Percentiles rank a stretch among this genome's conserved stretches.
phyloP scores from a whole-genome alignment of 2,113 vertebrate genomes.

The Macrotis lagotis region DNA sequence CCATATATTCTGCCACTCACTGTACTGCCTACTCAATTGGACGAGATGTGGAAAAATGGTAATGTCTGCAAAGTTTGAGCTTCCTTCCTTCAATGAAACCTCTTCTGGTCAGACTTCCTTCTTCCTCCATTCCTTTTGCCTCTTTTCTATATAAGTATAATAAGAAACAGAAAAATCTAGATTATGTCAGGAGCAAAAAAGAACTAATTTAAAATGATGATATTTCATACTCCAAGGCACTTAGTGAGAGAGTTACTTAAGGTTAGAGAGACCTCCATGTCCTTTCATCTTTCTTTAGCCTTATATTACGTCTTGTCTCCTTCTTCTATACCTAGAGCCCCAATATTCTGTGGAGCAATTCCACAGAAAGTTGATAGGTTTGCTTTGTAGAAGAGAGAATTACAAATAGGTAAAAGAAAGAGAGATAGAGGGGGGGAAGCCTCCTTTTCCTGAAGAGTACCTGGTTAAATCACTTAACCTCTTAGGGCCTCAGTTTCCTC shows the following conservation, averaged over 20 bases:
- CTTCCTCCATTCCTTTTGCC: neutral
- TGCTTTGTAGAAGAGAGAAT: neutral
- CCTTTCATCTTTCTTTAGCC: neutral
- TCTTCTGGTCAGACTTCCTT: neutral
- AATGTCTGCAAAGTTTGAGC: neutral
- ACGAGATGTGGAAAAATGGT: neutral
- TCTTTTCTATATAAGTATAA: neutral
- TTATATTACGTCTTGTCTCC: too few relatives aligned
- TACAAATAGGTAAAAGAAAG: neutral
- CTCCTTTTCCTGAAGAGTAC: neutral
- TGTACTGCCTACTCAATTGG: neutral
- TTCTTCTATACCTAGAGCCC: neutral
- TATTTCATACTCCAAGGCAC: neutral
- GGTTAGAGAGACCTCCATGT: neutral
- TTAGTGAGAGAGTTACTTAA: neutral
- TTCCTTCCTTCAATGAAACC: neutral
- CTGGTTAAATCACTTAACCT: neutral
- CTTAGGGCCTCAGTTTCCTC: neutral
- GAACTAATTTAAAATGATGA: neutral
- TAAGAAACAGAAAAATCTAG: neutral
- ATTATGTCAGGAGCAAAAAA: neutral
- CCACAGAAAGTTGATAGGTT: neutral
- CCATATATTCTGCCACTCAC: neutral
- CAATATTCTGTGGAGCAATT: neutral
- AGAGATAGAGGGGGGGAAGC: neutral